phyloP scores from a whole-genome alignment of 2,113 vertebrate species.

The Canis aureus region DNA sequence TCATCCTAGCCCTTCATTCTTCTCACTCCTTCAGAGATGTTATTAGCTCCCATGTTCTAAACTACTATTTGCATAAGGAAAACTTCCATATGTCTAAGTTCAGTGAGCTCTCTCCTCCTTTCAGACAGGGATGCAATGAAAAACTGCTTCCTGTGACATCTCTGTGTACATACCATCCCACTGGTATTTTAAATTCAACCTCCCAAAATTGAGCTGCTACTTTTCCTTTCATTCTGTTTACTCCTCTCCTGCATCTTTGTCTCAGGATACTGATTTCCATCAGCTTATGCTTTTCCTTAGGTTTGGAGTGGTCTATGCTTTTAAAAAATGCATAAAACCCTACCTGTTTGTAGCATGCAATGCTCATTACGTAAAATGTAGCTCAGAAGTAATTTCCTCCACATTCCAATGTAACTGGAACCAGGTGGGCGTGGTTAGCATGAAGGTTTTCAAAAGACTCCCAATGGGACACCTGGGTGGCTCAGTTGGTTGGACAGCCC shows the following conservation, averaged over 20 bases:
- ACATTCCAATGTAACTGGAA: too few species aligned
- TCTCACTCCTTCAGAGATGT: background rate
- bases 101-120: background rate
- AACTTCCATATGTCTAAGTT: background rate
- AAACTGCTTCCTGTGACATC: background rate
- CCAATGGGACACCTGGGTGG: background rate
- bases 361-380: background rate
- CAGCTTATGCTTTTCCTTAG: background rate
- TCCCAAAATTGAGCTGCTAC: background rate
- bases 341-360: background rate
- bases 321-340: background rate
- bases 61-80: background rate
- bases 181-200: background rate
- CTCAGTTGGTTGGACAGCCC: background rate
- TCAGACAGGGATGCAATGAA: background rate
- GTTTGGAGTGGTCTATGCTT: background rate
- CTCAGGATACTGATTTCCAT: background rate
- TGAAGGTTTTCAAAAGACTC: background rate
- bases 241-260: background rate
- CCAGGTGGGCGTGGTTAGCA: background rate
- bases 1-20: background rate
- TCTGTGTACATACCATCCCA: background rate
- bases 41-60: background rate
- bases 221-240: background rate
- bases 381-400: background rate